Base-by-base conservation (phyloP, 2,888 invertebrate genomes). In the Epiblema foenella region DNA sequence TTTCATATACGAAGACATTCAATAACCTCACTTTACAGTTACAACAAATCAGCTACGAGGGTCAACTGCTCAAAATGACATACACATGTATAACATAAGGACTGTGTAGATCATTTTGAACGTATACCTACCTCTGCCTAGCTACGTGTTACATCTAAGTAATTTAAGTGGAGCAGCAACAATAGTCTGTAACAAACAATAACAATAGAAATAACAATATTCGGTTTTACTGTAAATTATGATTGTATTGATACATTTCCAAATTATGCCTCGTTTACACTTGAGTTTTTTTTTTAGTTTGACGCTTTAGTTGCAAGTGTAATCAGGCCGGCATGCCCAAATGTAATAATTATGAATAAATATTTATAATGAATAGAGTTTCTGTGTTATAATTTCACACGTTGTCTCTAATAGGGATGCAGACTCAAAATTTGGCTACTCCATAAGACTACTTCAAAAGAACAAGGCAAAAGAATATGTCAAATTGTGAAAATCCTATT, bases 261-360 rank as follows among this genome's bases (percentile, higher is more conserved):
- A 62, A 64, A 51, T 64, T 63, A 59, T 24, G 57, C 17, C 70
- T 65, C 15, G 59, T 42, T 42, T 71, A 51, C 71, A 71, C 67
- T 71, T 56, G 51, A 37, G 33, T 67, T 71, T 12, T 70, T 12
- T 70, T 24, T 67, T 57, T 52, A 54, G 20, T 24, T 17, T 2
- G 37, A 24, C 9, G 20, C 10, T 52, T 54, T 68, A 17, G 17
- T 88, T 89, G 87, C 85, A 91, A 91, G 90, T 89, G 66, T 68
- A 64, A 67, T 68, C 62, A n/a, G 66, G 63, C 39, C 58, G 63
- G 49, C 89, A 89, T 87, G 87, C 88, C 90, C 88, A 88, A 67
- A 84, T 91, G 87, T 90, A 89, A 89, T 87, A 83, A 89, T 89
- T 86, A 91, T 88, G 83, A 89, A 90, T 92, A 91, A 90, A 92